Conservation (phyloP, 2,888 invertebrate species). For the Tetragnatha montana region DNA sequence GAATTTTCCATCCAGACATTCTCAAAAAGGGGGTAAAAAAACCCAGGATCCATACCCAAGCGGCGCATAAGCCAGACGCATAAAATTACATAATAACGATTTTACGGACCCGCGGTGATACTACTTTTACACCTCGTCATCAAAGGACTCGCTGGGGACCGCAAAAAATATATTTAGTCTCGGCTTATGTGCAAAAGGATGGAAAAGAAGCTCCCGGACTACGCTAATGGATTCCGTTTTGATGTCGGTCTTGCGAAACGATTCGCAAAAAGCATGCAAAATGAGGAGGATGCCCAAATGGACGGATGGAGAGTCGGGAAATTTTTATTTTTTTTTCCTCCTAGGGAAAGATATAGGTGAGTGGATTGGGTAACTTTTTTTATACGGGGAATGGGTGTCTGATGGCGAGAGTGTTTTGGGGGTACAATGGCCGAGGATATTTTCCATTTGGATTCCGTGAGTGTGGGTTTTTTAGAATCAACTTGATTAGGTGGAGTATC, state of each 20-base stretch:
- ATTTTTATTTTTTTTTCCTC: neutral
- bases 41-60: neutral
- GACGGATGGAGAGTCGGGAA: neutral
- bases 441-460: too few relatives aligned
- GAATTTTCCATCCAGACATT: too few relatives aligned
- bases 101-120: conserved; percentile 4
- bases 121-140: conserved; percentile 7
- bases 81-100: conserved; percentile 2
- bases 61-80: conserved; percentile 5
- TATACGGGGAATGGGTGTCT: too few relatives aligned
- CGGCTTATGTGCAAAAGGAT: conserved; percentile 4
- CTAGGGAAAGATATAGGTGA: too few relatives aligned
- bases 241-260: neutral
- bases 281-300: neutral
- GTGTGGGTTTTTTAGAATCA: too few relatives aligned
- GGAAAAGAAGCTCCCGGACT: neutral
- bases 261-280: neutral
- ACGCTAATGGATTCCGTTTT: neutral
- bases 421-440: too few relatives aligned
- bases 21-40: too few relatives aligned
- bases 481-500: too few relatives aligned
- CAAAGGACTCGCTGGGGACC: conserved; percentile 5
- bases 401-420: too few relatives aligned
- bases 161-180: neutral
- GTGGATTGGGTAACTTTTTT: too few relatives aligned